Percentiles rank a stretch among this genome's conserved stretches.
These are phyloP conservation scores for Micrastur ruficollis DNA, from an alignment of 2,797 vertebrate species.

Conservation along the genomic window DNA sequence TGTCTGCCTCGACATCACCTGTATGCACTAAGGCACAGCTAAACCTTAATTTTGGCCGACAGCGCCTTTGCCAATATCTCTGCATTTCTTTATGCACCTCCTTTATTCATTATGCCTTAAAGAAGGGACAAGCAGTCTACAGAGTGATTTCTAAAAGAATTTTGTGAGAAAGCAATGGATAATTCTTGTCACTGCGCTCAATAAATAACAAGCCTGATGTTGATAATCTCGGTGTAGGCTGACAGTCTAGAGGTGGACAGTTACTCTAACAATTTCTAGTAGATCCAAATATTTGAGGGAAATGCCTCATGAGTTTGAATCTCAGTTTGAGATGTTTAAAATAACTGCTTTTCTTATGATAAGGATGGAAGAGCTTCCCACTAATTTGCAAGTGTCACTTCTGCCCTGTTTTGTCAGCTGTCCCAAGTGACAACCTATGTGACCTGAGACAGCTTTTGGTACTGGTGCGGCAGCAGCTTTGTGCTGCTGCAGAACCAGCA, in stretches of 20 bases:
- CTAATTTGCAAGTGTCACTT: not conserved
- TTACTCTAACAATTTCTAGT: not conserved
- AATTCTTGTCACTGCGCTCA: not conserved
- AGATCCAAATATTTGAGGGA: not conserved
- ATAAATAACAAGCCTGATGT: not conserved
- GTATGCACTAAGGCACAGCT: not conserved
- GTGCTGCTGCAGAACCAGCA: not conserved
- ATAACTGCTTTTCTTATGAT: not conserved
- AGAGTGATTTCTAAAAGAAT: not conserved
- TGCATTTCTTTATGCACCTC: not conserved
- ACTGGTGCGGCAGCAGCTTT: not conserved
- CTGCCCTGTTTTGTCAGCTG: not conserved
- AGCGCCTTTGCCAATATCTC: not conserved
- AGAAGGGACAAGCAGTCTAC: not conserved
- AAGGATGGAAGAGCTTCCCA: not conserved
- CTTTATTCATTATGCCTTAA: not conserved
- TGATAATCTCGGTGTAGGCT: not conserved
- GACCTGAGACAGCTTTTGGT: not conserved
- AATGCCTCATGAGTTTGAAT: not conserved
- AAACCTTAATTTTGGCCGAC: not conserved
- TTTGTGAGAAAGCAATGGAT: not conserved
- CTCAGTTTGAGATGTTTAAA: not conserved
- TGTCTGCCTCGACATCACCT: not conserved
- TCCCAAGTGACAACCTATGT: not conserved
- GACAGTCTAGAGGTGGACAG: not conserved